A percentile compares a stretch with the other conserved stretches of the same genome.
Evolutionary conservation across 2,113 vertebrate species (phyloP).

Genomic region (Silurus glanis): DNA sequence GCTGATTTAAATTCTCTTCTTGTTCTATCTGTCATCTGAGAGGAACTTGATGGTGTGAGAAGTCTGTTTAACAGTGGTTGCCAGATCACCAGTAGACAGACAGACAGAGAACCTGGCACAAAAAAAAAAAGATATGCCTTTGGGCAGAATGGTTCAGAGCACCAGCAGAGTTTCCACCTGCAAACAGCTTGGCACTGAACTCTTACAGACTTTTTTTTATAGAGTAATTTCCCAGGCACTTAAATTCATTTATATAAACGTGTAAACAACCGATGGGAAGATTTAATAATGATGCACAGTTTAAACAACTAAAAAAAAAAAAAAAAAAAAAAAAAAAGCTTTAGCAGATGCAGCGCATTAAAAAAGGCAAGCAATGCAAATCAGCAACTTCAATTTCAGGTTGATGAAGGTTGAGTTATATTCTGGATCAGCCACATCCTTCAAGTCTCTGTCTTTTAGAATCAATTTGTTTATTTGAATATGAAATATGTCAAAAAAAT

Average conservation of each 20-base stretch:
- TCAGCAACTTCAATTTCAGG: too few relatives aligned
- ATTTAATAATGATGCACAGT: too few relatives aligned
- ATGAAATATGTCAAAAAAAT: neutral
- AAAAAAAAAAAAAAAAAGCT: neutral
- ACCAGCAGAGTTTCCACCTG: slow-evolving; percentile 4
- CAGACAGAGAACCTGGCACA: slow-evolving; percentile 4
- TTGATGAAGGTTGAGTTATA: neutral
- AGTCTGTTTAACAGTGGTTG: slow-evolving; percentile 1
- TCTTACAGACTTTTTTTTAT: neutral
- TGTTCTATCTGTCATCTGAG: neutral
- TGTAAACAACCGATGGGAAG: neutral
- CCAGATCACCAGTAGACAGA: slow-evolving; percentile 19
- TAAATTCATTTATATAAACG: too few relatives aligned
- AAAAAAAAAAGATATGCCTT: neutral
- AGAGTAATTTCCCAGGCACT: neutral
- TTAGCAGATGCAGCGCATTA: neutral
- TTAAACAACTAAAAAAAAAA: neutral
- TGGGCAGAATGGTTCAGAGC: neutral
- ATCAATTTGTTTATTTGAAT: neutral
- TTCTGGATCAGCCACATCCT: neutral
- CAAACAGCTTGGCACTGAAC: neutral
- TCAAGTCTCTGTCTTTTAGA: neutral
- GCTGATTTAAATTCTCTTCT: neutral
- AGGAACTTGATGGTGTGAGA: neutral
- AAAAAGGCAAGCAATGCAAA: neutral